Conservation (phyloP, 2,888 invertebrate species). For the Archips xylosteana region DNA sequence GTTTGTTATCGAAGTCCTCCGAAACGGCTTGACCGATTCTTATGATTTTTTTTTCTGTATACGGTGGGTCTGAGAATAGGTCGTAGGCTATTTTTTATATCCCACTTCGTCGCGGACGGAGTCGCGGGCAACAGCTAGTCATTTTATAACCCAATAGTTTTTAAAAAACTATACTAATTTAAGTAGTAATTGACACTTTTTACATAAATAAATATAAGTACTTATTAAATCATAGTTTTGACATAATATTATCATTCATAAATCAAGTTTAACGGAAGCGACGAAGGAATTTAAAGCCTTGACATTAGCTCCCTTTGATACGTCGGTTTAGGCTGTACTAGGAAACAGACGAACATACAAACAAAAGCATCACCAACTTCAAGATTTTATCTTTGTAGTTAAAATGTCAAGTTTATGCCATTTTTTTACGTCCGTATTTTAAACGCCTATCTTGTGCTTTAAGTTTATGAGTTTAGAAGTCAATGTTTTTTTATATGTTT, state of each 20-base stretch:
- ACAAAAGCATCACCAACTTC: not conserved
- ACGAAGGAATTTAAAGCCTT: not conserved
- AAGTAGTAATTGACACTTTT: not conserved
- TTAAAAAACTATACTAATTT: not conserved
- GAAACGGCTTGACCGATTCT: too few relatives aligned
- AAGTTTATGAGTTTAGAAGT: not conserved
- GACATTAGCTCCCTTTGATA: constrained; percentile 1
- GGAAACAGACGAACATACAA: not conserved
- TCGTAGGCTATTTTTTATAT: too few relatives aligned
- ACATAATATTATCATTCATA: not conserved
- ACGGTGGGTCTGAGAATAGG: too few relatives aligned
- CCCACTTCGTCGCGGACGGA: too few relatives aligned
- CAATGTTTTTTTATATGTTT: not conserved
- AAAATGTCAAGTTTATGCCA: not conserved
- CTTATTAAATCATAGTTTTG: not conserved
- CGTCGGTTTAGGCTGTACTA: not conserved
- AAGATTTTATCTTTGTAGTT: not conserved
- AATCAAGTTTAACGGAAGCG: not conserved
- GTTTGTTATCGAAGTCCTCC: too few relatives aligned
- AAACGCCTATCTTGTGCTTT: not conserved
- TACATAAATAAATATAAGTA: not conserved
- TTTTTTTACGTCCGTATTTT: not conserved
- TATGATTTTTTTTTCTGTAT: too few relatives aligned
- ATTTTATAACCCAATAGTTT: too few relatives aligned
- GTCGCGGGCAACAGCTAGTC: too few relatives aligned